phyloP scores from a whole-genome alignment of 2,113 vertebrate species.

The Amia ocellicauda region DNA sequence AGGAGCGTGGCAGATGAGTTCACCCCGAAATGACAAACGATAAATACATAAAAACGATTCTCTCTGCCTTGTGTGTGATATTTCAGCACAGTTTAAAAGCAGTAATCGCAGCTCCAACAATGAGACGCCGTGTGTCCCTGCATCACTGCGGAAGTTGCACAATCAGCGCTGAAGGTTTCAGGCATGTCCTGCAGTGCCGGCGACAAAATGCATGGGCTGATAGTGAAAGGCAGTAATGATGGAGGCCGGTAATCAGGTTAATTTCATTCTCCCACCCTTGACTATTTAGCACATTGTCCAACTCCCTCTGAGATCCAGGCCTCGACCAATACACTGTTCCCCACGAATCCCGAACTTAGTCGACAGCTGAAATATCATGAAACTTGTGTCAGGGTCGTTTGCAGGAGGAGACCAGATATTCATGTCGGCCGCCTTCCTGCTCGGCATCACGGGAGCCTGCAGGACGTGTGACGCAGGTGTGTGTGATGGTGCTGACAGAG shows the following conservation, averaged over 20 bases:
- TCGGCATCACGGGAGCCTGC: background rate
- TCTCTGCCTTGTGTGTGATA: too few relatives aligned
- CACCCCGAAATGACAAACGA: too few relatives aligned
- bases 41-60: too few relatives aligned
- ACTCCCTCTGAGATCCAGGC: background rate
- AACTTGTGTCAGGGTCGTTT: background rate
- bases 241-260: background rate
- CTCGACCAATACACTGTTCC: background rate
- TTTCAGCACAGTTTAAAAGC: too few relatives aligned
- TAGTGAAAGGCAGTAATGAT: background rate
- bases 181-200: background rate
- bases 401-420: background rate
- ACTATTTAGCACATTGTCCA: background rate
- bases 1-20: too few relatives aligned
- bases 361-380: background rate
- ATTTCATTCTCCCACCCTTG: too few relatives aligned
- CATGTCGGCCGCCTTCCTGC: background rate
- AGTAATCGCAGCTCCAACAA: too few relatives aligned
- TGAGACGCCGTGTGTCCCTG: too few relatives aligned
- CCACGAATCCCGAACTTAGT: background rate
- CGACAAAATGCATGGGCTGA: background rate
- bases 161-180: too few relatives aligned
- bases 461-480: background rate
- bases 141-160: too few relatives aligned
- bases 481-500: background rate